Base-by-base conservation (phyloP, 2,113 vertebrate species). In the Miniopterus natalensis region DNA sequence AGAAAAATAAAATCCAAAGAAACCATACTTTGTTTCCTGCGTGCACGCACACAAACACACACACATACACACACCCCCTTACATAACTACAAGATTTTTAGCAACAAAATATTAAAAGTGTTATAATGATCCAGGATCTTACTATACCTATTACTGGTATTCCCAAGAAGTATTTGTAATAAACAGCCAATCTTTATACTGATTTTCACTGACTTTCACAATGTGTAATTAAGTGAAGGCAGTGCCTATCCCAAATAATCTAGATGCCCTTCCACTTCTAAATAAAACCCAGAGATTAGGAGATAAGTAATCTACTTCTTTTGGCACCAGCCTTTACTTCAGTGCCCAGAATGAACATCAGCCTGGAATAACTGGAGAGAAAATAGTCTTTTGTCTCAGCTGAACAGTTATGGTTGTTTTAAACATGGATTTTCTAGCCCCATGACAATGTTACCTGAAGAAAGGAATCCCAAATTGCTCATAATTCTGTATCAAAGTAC, bases 401-500 rank as follows among this genome's bases (percentile, higher is more conserved):
- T 79, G 21, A 90, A 84, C 0, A 59, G 59, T 40, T 10, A 75
- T 0, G 3, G 12, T 88, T 78, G n/a, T 78, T 91, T 95, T 81
- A 95, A 95, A 90, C n/a, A 55, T 18, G 49, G 79, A 36, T 81
- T 92, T 90, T 88, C 55, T 53, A 96, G 51, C 36, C 40, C 27
- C n/a, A 18, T 21, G 11, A 86, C 81, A 85, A 63, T 55, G 65
- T 51, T 68, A 77, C 57, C 74, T 88, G 31, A 66, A 90, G 83
- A 75, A 89, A 89, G 51, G 47, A 85, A 96, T 49, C 12, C 65
- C 80, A 78, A 89, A 77, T 36, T 95, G 84, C 84, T 84, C 27
- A 74, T 73, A 93, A 94, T n/a, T 95, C 42, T 95, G 2, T 40
- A 85, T 88, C 53, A 93, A 93, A 66, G 36, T 53, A 90, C 49